These are phyloP conservation scores for Lacanobia wlatinum DNA, from an alignment of 2,888 invertebrate genomes.

Conservation along the genomic window DNA sequence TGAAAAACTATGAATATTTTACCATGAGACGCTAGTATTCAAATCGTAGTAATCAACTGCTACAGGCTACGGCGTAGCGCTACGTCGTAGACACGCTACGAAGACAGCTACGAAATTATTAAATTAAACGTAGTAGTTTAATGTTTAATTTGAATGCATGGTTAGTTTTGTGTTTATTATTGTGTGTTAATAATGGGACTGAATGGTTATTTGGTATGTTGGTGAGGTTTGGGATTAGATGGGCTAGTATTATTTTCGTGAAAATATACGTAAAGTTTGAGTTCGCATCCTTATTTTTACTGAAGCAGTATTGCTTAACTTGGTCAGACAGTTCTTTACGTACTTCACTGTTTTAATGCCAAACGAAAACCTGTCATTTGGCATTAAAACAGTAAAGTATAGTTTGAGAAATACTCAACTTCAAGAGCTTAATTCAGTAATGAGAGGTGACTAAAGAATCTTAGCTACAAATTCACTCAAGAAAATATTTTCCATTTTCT, in stretches of 20 bases:
- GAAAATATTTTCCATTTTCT: background rate
- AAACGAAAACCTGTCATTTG: background rate
- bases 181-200: background rate
- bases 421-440: no score
- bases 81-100: conserved; percentile 54
- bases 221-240: conserved; percentile 3
- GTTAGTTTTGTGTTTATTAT: background rate
- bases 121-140: background rate
- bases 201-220: background rate
- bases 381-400: no score
- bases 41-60: conserved; percentile 27
- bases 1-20: conserved; percentile 40
- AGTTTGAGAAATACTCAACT: no score
- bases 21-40: background rate
- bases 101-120: conserved; percentile 34
- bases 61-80: conserved; percentile 58
- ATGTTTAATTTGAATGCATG: conserved; percentile 14
- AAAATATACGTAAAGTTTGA: no score
- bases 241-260: background rate
- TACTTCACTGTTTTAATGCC: no score
- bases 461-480: background rate
- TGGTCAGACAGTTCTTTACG: no score
- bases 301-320: no score
- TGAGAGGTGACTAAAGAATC: background rate
- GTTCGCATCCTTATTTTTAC: no score